These are phyloP conservation scores for Homalodisca vitripennis DNA, from an alignment of 1,140 invertebrate species.

Conservation along the genomic window DNA sequence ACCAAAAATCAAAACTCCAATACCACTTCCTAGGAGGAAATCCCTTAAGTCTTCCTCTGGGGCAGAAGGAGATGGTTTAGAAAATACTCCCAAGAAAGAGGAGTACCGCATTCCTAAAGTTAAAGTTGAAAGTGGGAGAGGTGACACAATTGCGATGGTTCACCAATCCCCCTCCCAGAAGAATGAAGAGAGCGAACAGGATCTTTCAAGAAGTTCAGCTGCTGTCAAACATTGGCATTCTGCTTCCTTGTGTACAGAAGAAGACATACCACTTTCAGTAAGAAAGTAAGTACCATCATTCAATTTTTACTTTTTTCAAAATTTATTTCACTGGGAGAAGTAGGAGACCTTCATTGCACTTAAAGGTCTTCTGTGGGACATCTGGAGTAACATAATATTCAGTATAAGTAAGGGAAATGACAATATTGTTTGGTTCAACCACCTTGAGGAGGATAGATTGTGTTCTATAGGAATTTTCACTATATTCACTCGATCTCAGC, in stretches of 20 bases:
- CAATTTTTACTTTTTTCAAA: too few species aligned
- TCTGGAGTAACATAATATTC: too few species aligned
- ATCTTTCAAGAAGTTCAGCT: background rate
- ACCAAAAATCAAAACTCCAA: background rate
- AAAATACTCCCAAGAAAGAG: background rate
- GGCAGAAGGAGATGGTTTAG: background rate
- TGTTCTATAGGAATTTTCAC: too few species aligned
- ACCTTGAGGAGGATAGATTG: too few species aligned
- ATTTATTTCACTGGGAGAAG: too few species aligned
- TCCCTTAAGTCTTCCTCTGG: background rate
- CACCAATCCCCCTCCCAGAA: background rate
- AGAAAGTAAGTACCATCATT: conserved; percentile 8
- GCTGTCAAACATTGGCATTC: background rate
- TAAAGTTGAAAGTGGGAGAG: background rate
- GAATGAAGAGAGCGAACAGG: background rate
- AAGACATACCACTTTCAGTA: background rate
- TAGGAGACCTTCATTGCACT: too few species aligned
- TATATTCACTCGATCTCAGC: too few species aligned
- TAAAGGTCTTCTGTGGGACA: too few species aligned
- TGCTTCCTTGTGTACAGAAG: background rate
- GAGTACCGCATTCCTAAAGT: background rate
- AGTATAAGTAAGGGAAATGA: too few species aligned
- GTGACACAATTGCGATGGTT: background rate
- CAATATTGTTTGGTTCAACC: too few species aligned
- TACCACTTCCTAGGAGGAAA: conserved; percentile 14